Evolutionary conservation across 37 sponge, comb jelly and placozoan genomes (phyloP), one percentile per base, ranked within the genome.

Genomic region (Geodia barretti): DNA sequence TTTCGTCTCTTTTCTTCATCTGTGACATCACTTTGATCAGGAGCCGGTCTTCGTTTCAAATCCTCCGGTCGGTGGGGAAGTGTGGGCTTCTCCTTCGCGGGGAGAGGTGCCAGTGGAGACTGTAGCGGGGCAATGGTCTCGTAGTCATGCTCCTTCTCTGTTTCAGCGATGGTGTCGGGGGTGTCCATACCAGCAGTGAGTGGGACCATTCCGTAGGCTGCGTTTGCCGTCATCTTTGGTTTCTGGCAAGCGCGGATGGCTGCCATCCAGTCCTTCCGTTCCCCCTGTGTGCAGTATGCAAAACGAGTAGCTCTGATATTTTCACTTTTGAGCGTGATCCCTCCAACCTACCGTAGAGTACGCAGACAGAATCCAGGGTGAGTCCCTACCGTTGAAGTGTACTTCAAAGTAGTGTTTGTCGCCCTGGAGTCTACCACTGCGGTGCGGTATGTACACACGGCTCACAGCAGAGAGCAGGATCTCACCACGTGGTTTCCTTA

Each of bases 351-450:
- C 75, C 60, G 32, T 60, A 54, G 60, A 29, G 54, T 11, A 24
- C 4, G 75, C 75, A 58, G 41, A 58, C 28, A 75, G 75, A 28
- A 75, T 43, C 75, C 75, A 75, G n/a, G 75, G 75, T 14, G 75
- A 75, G 34, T 60, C 75, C 3, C 26, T 75, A 5, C 75, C 75
- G 32, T 54, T 43, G 33, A 47, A 43, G 60, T 75, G 60, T 17
- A 75, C 60, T 32, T 75, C 75, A 75, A 75, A 75, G 1, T 14
- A 47, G 54, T 47, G 14, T 47, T 47, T 47, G 54, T 47, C 54
- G 11, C 54, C 54, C n/a, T n/a, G n/a, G 37, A 23, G 19, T 17
- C 39, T 60, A 47, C 54, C 54, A 47, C 11, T 14, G 14, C 54
- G 54, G 60, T 58, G 33, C 17, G 30, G 24, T 4, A 75, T 47